A percentile compares a stretch with the other conserved stretches of the same genome.
Conservation (phyloP, 1,140 invertebrate genomes). For the Drosophila yakuba region DNA sequence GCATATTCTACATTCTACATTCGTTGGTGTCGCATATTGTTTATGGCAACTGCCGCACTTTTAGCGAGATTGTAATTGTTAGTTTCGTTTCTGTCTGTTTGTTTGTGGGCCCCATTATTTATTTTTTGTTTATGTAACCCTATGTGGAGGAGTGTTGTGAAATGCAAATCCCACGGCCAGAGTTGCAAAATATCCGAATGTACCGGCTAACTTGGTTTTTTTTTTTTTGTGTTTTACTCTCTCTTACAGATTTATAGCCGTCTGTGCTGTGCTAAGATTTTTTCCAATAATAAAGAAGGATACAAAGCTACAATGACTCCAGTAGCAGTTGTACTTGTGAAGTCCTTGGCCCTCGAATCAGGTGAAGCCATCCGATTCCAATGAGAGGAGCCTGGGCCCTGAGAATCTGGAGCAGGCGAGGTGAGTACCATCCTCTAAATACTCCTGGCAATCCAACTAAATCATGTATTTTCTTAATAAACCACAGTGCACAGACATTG, state of each 20-base stretch:
- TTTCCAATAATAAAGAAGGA: background rate
- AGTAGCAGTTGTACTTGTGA: conserved; percentile 6
- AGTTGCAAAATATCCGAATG: conserved; percentile 33
- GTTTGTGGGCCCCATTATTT: conserved; percentile 10
- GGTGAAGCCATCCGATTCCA: conserved; percentile 10
- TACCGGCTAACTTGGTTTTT: conserved; percentile 21
- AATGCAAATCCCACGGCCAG: conserved; percentile 31
- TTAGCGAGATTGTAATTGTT: conserved; percentile 27
- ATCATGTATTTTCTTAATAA: too few species aligned
- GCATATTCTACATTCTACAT: conserved; percentile 23
- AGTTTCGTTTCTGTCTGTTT: conserved; percentile 7
- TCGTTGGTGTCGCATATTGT: conserved; percentile 39
- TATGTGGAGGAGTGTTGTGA: conserved; percentile 33
- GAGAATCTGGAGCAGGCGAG: conserved; percentile 47
- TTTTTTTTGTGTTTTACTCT: background rate
- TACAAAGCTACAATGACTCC: conserved; percentile 18
- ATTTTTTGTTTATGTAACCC: conserved; percentile 50
- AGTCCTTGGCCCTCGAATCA: conserved; percentile 20
- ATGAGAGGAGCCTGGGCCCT: conserved; percentile 42
- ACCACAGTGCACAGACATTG: conserved; percentile 34
- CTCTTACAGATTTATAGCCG: background rate
- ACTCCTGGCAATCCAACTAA: background rate
- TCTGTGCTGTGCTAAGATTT: background rate
- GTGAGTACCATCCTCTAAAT: conserved; percentile 4
- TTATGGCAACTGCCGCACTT: conserved; percentile 23